phyloP scores from a whole-genome alignment of 2,888 invertebrate species.

The Cynaeus angustus region DNA sequence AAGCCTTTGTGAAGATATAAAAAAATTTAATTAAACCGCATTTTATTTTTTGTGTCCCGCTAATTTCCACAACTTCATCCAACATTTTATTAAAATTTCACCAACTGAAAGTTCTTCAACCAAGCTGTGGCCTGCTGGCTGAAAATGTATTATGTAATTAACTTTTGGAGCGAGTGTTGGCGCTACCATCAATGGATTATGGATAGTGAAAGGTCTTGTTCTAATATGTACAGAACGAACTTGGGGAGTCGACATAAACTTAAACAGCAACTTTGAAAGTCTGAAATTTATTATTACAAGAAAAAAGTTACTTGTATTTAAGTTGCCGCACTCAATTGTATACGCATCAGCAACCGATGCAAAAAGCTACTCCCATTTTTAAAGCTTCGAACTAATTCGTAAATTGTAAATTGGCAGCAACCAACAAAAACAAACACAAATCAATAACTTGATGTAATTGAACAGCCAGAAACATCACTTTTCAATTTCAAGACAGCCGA shows the following conservation, averaged over 20 bases:
- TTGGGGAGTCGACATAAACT: conserved; percentile 14
- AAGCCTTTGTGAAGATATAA: too few species aligned
- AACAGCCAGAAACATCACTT: too few species aligned
- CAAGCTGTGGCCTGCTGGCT: conserved; percentile 15
- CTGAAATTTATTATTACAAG: conserved; percentile 13
- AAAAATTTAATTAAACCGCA: conserved; percentile 36
- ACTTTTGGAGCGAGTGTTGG: conserved; percentile 7
- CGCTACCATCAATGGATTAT: conserved; percentile 15
- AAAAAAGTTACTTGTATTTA: neutral
- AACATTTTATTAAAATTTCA: conserved; percentile 38
- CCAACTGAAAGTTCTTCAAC: conserved; percentile 11
- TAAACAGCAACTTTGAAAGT: conserved; percentile 22
- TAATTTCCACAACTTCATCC: conserved; percentile 2
- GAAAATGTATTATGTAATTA: conserved; percentile 25
- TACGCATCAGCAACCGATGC: too few species aligned
- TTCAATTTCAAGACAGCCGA: too few species aligned
- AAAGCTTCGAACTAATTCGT: too few species aligned
- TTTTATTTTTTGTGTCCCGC: conserved; percentile 23
- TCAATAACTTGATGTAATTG: too few species aligned
- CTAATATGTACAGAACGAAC: conserved; percentile 31
- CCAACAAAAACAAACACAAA: too few species aligned
- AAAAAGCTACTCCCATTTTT: too few species aligned
- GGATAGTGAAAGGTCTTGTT: conserved; percentile 6
- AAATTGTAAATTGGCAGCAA: too few species aligned
- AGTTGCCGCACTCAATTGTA: too few species aligned